Evolutionary conservation across 2,113 vertebrate genomes (phyloP).

Genomic region (Tricholaema leucomelas): DNA sequence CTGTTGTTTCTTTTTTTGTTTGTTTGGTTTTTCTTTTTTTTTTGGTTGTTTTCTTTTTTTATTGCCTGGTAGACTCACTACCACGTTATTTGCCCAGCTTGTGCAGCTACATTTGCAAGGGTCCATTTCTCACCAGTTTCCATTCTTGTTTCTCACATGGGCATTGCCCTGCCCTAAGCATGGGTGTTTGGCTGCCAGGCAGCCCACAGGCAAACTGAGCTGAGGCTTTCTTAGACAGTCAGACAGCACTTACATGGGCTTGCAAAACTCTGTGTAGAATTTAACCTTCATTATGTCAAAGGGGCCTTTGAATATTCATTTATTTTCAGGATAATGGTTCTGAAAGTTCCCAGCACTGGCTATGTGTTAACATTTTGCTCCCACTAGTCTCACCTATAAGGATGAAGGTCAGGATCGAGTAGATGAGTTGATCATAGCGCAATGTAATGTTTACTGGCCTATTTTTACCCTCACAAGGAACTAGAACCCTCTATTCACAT

Average conservation of each 20-base stretch:
- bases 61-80: background rate
- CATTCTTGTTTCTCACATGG: rapidly evolving
- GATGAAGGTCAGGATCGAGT: background rate
- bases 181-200: background rate
- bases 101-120: background rate
- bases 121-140: background rate
- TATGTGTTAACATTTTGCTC: background rate
- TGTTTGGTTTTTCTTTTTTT: background rate
- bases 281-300: conserved; percentile 41
- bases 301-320: conserved; percentile 34
- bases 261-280: background rate
- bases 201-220: background rate
- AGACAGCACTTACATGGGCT: background rate
- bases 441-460: background rate
- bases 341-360: background rate
- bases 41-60: background rate
- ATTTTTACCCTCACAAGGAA: conserved; percentile 19
- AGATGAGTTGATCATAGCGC: conserved; percentile 9
- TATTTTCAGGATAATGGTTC: conserved; percentile 24
- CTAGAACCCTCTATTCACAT: background rate
- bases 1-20: background rate
- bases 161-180: background rate
- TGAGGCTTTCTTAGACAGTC: background rate
- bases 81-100: background rate
- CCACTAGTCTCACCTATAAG: conserved; percentile 13